phyloP scores from a whole-genome alignment of 2,113 vertebrate species.

The Paracanthobrama guichenoti region DNA sequence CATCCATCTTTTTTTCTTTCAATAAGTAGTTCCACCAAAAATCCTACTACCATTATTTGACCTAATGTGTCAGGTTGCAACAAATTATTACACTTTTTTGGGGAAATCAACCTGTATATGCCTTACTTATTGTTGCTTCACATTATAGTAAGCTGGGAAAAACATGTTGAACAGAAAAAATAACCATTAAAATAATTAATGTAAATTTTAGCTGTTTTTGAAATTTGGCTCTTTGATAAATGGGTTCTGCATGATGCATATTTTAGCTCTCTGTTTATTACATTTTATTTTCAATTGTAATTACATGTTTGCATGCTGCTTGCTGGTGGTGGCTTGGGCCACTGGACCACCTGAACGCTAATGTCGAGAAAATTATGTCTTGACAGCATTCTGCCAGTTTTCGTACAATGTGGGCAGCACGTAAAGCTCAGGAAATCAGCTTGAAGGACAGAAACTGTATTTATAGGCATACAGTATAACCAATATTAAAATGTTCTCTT shows the following conservation, averaged over 20 bases:
- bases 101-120: neutral
- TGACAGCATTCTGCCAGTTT: slow-evolving; percentile 13
- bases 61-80: neutral
- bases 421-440: slow-evolving; percentile 1
- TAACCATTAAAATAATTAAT: neutral
- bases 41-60: neutral
- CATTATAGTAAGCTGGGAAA: neutral
- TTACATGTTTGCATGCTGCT: neutral
- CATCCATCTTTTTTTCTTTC: neutral
- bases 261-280: neutral
- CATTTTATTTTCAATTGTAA: neutral
- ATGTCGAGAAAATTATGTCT: neutral
- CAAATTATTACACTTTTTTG: neutral
- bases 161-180: neutral
- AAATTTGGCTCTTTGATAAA: neutral
- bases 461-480: neutral
- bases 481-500: neutral
- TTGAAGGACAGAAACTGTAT: neutral
- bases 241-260: neutral
- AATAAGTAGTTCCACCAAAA: neutral
- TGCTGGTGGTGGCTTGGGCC: neutral
- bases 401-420: slow-evolving; percentile 12
- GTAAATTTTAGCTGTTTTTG: neutral
- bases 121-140: neutral
- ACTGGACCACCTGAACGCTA: neutral